Conservation (phyloP, 2,797 vertebrate species). For the Meriones psammophilus region DNA sequence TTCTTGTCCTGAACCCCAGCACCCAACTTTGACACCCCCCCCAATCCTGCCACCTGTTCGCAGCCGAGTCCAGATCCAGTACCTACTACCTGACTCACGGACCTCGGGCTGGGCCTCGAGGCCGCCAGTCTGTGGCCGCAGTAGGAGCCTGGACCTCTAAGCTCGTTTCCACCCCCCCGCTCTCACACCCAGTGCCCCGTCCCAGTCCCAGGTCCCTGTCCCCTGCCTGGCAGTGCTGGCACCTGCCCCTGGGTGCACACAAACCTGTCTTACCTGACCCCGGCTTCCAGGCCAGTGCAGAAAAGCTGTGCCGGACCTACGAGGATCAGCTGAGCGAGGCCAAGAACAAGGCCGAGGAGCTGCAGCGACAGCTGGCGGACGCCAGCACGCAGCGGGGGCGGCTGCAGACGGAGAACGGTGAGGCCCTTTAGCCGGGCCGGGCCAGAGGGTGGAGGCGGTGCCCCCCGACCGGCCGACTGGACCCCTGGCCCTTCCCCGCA, state of each 20-base stretch:
- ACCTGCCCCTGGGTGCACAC: background rate
- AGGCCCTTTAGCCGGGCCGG: background rate
- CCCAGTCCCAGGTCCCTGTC: background rate
- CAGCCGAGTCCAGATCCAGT: background rate
- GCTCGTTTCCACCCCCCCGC: conserved; percentile 5
- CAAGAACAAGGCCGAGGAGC: conserved; percentile 94
- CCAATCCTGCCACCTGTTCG: conserved; percentile 12
- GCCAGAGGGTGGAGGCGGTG: fast-evolving
- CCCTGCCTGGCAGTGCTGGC: background rate
- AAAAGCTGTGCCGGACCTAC: conserved; percentile 94
- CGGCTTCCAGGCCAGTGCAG: conserved; percentile 90
- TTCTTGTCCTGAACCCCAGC: background rate
- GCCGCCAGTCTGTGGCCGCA: background rate
- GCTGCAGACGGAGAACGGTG: conserved; percentile 94
- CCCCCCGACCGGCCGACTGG: fast-evolving
- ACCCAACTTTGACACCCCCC: background rate
- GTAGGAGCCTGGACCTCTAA: background rate
- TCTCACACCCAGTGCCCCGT: background rate
- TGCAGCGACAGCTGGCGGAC: conserved; percentile 94
- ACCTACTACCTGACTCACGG: background rate
- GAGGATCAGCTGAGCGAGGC: conserved; percentile 96
- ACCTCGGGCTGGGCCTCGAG: background rate
- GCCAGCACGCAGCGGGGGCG: conserved; percentile 91
- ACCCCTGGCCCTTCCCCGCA: conserved; percentile 76
- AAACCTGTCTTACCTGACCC: conserved; percentile 25